These are phyloP conservation scores for Copidosoma floridanum DNA, from an alignment of 1,140 invertebrate species.

Conservation along the genomic window DNA sequence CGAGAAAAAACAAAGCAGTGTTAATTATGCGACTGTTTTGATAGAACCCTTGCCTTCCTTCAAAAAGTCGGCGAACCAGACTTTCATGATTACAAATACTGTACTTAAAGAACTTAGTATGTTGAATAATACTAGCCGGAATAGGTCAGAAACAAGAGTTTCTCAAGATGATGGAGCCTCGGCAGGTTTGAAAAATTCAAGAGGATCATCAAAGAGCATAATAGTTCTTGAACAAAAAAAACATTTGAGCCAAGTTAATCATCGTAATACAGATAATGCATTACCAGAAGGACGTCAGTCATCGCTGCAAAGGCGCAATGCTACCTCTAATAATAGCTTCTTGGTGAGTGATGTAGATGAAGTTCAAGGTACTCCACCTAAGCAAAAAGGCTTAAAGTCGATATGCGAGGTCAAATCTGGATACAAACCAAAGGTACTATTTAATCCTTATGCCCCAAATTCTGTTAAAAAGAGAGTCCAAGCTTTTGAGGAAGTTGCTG, in stretches of 20 bases:
- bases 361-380: constrained; percentile 30
- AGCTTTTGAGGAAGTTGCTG: constrained; percentile 60
- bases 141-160: too few species aligned
- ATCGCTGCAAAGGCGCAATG: constrained; percentile 9
- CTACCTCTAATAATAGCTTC: constrained; percentile 1
- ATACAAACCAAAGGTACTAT: constrained; percentile 44
- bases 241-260: constrained; percentile 30
- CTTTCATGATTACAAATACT: constrained; percentile 32
- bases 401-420: not conserved
- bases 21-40: constrained; percentile 37
- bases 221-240: not conserved
- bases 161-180: too few species aligned
- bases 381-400: not conserved
- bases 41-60: constrained; percentile 35
- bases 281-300: too few species aligned
- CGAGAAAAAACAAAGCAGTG: constrained; percentile 44
- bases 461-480: constrained; percentile 64
- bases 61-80: constrained; percentile 35
- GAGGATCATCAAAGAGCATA: not conserved
- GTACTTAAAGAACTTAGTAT: constrained; percentile 7
- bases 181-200: constrained; percentile 7
- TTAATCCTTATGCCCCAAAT: constrained; percentile 61
- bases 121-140: not conserved
- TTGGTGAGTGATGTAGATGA: constrained; percentile 40
- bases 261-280: constrained; percentile 51